A percentile compares a stretch with the other conserved stretches of the same genome.
Conservation (phyloP, 53 echinoderm and acorn worm species). For the Stichopus horrens region DNA sequence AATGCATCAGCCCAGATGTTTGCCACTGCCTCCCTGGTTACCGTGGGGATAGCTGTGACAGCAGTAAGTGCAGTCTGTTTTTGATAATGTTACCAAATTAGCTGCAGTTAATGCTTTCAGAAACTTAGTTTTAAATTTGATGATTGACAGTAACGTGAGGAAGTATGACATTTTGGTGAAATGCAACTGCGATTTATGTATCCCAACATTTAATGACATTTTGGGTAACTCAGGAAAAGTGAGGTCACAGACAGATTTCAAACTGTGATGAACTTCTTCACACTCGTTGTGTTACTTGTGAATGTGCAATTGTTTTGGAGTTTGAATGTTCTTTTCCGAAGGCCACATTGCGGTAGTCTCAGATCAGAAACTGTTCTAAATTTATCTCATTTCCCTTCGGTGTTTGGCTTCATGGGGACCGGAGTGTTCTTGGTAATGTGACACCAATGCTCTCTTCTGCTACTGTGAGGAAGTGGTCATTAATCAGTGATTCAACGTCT, state of each 20-base stretch:
- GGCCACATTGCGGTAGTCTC: no score
- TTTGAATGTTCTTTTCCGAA: no score
- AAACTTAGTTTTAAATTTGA: neutral
- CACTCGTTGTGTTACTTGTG: no score
- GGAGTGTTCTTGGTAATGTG: slow-evolving; percentile 14
- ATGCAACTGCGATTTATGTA: no score
- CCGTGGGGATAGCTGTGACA: slow-evolving; percentile 73
- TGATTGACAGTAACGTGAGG: no score
- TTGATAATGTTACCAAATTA: no score
- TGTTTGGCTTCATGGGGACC: neutral
- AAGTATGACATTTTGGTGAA: no score
- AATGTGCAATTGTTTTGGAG: no score
- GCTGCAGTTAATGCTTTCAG: neutral
- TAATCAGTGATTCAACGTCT: slow-evolving; percentile 17
- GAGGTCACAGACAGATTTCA: no score
- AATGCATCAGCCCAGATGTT: slow-evolving; percentile 58
- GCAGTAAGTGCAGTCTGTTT: slow-evolving; percentile 65
- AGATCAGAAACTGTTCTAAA: neutral
- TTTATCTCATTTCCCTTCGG: neutral
- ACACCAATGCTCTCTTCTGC: neutral
- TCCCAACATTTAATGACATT: no score
- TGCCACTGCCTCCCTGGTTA: slow-evolving; percentile 78
- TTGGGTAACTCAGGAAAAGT: no score
- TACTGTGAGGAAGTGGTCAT: neutral
- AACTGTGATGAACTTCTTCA: no score